A percentile compares a stretch with the other conserved stretches of the same genome.
Evolutionary conservation across 2,797 vertebrate species (phyloP).

Genomic region (Amblyraja radiata): DNA sequence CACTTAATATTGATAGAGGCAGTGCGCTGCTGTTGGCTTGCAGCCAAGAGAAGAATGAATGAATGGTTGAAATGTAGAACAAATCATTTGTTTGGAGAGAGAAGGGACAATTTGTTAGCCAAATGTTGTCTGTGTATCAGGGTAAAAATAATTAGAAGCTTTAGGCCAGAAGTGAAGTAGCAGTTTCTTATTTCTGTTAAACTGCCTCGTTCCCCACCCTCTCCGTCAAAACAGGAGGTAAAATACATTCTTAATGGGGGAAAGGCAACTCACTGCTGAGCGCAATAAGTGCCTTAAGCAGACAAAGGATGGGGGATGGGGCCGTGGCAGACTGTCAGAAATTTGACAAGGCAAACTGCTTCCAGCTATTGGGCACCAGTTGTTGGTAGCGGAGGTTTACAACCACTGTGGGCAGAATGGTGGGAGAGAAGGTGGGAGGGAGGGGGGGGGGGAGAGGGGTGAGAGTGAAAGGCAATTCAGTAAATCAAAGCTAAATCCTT

Average conservation of each 20-base stretch:
- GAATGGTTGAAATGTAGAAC: constrained; percentile 64
- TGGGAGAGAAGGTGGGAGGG: not conserved
- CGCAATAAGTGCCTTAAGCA: constrained; percentile 45
- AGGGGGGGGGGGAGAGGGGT: too few species aligned
- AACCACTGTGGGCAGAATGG: constrained; percentile 45
- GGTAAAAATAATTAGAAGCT: constrained; percentile 50
- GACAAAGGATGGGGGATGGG: constrained; percentile 45
- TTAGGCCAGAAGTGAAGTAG: constrained; percentile 51
- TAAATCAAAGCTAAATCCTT: constrained; percentile 42
- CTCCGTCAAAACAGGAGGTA: constrained; percentile 22
- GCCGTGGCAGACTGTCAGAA: constrained; percentile 46
- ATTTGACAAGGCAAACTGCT: constrained; percentile 47
- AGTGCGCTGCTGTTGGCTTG: constrained; percentile 56
- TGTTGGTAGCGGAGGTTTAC: constrained; percentile 45
- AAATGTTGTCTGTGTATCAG: constrained; percentile 52
- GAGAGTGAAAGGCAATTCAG: constrained; percentile 40
- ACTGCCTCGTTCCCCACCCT: not conserved
- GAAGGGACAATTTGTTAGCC: constrained; percentile 58
- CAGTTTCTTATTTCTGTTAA: constrained; percentile 43
- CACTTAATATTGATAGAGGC: constrained; percentile 58
- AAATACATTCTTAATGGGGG: constrained; percentile 48
- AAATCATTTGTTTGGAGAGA: constrained; percentile 66
- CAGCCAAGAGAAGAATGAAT: constrained; percentile 52
- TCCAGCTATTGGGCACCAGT: constrained; percentile 45
- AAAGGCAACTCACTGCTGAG: constrained; percentile 42